Evolutionary conservation across 1,140 invertebrate species (phyloP), one percentile per base, ranked within the genome.

Genomic region (Drosophila arawakana): DNA sequence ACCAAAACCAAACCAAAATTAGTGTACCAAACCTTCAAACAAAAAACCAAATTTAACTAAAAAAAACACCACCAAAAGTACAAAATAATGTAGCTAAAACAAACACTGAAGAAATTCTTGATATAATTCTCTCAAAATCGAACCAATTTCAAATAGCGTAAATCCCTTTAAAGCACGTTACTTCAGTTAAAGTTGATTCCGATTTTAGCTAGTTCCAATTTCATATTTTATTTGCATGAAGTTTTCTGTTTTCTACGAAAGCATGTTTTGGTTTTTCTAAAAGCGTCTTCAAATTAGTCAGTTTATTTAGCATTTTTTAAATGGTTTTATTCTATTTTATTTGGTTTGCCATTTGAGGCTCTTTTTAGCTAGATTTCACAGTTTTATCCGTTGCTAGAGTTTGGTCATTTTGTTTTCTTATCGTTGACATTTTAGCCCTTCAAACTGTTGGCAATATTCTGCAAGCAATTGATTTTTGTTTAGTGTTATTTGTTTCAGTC

Each of bases 1-100:
- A 30, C 25, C 25, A 86, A 78, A 78, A 69, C 65, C 85, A 91
- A 91, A 88, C 61, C 65, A 85, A 86, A 86, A 78, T 75, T 73
- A 76, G 63, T 60, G 60, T 65, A 65, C 71, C 71, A 73, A 72
- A 46, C 63, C 73, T 76, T 58, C 74, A 55, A 30, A 30, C 52
- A 30, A 55, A 55, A 55, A 78, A 84, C 54, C 61, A 77, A 75
- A 75, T 47, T 44, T 30, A 30, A 78, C 46, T 37, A 57, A 41
- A 86, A 78, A 76, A 86, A 78, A 76, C 15, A 88, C 66, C 68
- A 81, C 66, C 75, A 82, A 73, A 86, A 82, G 72, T 82, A 61
- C 74, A 82, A 80, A 58, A 67, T 58, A 69, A 62, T 54, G 63
- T 80, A 78, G 79, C 68, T 66, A 69, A 30, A 30, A 25, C n/a